Evolutionary conservation across 2,888 invertebrate species (phyloP), one percentile per base, ranked within the genome.

Genomic region (Melikaiella ostensackeni): DNA sequence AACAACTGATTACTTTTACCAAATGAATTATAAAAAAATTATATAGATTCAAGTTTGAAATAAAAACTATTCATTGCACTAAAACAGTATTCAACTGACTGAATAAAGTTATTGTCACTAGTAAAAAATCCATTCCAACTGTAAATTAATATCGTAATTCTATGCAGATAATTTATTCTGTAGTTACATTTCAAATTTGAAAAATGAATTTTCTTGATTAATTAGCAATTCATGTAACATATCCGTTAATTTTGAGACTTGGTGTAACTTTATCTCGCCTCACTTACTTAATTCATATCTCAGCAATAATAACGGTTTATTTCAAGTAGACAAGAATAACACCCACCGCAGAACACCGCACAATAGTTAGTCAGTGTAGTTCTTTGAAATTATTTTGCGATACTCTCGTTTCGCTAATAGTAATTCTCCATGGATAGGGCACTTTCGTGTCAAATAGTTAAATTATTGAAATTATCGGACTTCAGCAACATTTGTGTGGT

Each of bases 341-440:
- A 75, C 64, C 73, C 63, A 79, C 75, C 46, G 79, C 70, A 63
- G 77, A 79, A 84, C 80, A 81, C 76, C 80, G 64, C 80, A 73
- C 16, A 64, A 64, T 66, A 46, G 70, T 82, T 83, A 81, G 77
- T 83, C 82, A 80, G 62, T 76, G 21, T 46, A 42, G 77, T 85
- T 84, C 81, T 76, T 63, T 78, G 79, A 84, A 84, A 64, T 9
- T 24, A 50, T 75, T 46, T 77, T 79, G 74, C 77, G 62, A 80
- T 79, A 70, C 74, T 78, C 19, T 46, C 46, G 19, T 46, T 19
- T 16, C 16, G 16, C 5, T 5, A 42, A 35, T 35, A 9, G 9
- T 35, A 9, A 35, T 9, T 9, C 35, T 11, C 11, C 38, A 38
- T 9, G 9, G 38, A 38, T 35, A 35, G 35, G 35, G 11, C 3